These are phyloP conservation scores for Plutomurus gul DNA, from an alignment of 1,140 invertebrate species.

Conservation along the genomic window DNA sequence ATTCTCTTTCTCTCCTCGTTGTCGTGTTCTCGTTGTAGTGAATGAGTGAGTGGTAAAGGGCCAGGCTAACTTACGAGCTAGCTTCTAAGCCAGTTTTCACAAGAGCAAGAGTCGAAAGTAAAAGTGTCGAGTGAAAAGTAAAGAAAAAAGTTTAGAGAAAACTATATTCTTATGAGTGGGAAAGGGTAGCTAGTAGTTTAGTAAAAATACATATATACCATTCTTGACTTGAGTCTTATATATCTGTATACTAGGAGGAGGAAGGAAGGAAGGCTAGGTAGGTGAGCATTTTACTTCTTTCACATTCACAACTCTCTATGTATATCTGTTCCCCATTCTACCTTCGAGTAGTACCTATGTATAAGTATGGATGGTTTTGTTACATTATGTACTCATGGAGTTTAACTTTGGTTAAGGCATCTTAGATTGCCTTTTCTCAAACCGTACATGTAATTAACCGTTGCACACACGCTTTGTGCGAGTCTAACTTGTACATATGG, in stretches of 20 bases:
- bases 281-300: slow-evolving; percentile 16
- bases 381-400: not conserved
- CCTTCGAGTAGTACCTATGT: too few relatives aligned
- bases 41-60: slow-evolving; percentile 28
- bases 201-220: slow-evolving; percentile 12
- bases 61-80: slow-evolving; percentile 26
- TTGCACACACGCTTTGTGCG: not conserved
- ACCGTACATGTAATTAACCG: not conserved
- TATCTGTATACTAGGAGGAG: too few relatives aligned
- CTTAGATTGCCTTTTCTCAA: not conserved
- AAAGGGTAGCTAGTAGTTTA: too few relatives aligned
- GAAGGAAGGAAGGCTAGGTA: not conserved
- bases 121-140: slow-evolving; percentile 26
- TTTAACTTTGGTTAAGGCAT: not conserved
- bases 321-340: too few relatives aligned
- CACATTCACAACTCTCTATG: slow-evolving; percentile 1
- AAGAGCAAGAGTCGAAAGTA: slow-evolving; percentile 20
- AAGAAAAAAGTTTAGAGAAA: slow-evolving; percentile 23
- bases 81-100: slow-evolving; percentile 28
- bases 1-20: slow-evolving; percentile 28
- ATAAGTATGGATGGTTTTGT: too few relatives aligned
- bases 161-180: not conserved
- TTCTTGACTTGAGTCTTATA: too few relatives aligned
- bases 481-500: not conserved
- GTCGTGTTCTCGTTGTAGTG: slow-evolving; percentile 17